Conservation (phyloP, 2,888 invertebrate species). For the Odontothrips loti region DNA sequence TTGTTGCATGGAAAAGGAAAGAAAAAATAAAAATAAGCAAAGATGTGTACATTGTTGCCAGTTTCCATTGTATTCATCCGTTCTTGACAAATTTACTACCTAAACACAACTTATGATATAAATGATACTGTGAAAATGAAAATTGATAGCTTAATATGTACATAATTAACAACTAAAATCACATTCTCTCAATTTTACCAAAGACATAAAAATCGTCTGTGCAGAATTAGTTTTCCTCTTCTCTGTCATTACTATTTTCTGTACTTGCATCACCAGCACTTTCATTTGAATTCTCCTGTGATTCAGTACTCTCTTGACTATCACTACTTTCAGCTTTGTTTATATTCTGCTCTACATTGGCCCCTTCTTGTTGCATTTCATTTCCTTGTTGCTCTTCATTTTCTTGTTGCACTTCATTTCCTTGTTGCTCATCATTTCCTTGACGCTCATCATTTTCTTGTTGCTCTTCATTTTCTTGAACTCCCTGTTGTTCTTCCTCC, state of each 20-base stretch:
- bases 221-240: neutral
- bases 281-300: neutral
- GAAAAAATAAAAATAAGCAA: too few relatives aligned
- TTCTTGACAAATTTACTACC: too few relatives aligned
- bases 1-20: too few relatives aligned
- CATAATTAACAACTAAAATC: neutral
- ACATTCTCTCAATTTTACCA: neutral
- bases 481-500: neutral
- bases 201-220: neutral
- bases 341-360: neutral
- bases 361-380: neutral
- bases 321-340: neutral
- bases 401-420: neutral
- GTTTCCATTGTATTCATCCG: too few relatives aligned
- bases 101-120: too few relatives aligned
- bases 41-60: too few relatives aligned
- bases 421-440: neutral
- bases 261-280: neutral
- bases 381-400: neutral
- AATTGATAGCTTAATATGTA: too few relatives aligned
- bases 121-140: too few relatives aligned
- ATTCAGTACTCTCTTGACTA: neutral
- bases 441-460: neutral
- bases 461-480: neutral
- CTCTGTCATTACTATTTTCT: neutral